Evolutionary conservation across 2,797 vertebrate species (phyloP), one percentile per base, ranked within the genome.

Genomic region (Bucorvus abyssinicus): DNA sequence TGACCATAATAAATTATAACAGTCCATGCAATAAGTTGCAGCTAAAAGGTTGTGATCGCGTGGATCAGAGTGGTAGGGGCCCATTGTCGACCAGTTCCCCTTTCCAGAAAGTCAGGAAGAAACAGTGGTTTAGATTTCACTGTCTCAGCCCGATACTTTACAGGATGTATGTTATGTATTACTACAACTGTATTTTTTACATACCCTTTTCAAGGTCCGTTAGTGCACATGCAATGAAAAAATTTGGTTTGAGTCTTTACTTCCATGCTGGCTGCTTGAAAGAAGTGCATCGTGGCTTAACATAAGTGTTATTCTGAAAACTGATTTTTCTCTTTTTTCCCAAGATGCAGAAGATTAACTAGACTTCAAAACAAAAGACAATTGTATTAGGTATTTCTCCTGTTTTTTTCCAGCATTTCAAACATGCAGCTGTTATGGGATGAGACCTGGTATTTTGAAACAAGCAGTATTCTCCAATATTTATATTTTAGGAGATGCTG

Each of bases 31-130:
- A 22, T 32, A 50, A 59, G 12, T 34, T 4, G 1, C 50, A 90
- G 40, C 60, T 85, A 75, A 90, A 52, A 92, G 60, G 14, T 60
- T 81, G 10, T 83, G 59, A 61, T 69, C 75, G 53, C 42, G n/a
- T 90, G 45, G 73, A 90, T 81, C 61, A 78, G 53, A 79, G 52
- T 76, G 34, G 68, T 80, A 91, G 67, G 87, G 44, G 23, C 91
- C 77, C 27, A 18, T 84, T 86, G 47, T 94, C 73, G 26, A 93
- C 32, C 87, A 92, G 86, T 87, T 53, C 9, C 42, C 21, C 32
- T 78, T 94, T 95, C 49, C 55, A 92, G 89, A 91, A 95, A 76
- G 55, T 27, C 65, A n/a, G 16, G 42, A 30, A 90, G 59, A 59
- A 94, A 52, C 8, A 42, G 22, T 36, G 4, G 5, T 44, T 67